Evolutionary conservation across 2,888 invertebrate genomes (phyloP), one percentile per base, ranked within the genome.

Genomic region (Cartodere bifasciata): DNA sequence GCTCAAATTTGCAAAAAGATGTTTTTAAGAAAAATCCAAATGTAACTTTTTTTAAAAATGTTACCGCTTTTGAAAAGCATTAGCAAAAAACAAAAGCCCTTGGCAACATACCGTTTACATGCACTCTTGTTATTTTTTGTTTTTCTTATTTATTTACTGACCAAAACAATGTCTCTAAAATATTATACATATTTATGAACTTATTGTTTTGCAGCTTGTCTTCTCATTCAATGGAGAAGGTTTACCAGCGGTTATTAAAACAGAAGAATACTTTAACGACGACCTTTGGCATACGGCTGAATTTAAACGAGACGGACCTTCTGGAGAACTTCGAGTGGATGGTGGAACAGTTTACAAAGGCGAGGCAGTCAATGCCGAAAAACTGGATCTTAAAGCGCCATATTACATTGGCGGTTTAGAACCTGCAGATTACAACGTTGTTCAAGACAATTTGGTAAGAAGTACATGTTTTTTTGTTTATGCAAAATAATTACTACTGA

Each of bases 321-420:
- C 65, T 34, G 85, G 83, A 5, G 72, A 70, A 44, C 56, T 88
- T 23, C 63, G 68, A 1, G 67, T 88, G 2, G 82, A 78, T 49
- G 70, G 70, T 3, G 68, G 68, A 12, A 60, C 62, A 20, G 58
- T 65, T 3, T 64, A 65, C 0, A 61, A 64, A 27, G 71, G 70
- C 3, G 58, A 62, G 31, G 73, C 74, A 0, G 44, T 53, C 2
- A 23, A 4, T 9, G 11, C 35, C 7, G 56, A 62, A 9, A 64
- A 65, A 1, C 65, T 82, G 3, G 68, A 73, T 29, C 65, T 87
- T 2, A 58, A 63, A 7, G 62, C 75, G 20, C 88, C 88, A 0
- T 76, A 78, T 50, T 88, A 74, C 55, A 67, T 90, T 29, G 92
- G 94, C 13, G 91, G 91, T 0, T 55, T 88, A n/a, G 60, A 67